Conservation (phyloP, 2,797 vertebrate species). For the Clarias platycephalus region DNA sequence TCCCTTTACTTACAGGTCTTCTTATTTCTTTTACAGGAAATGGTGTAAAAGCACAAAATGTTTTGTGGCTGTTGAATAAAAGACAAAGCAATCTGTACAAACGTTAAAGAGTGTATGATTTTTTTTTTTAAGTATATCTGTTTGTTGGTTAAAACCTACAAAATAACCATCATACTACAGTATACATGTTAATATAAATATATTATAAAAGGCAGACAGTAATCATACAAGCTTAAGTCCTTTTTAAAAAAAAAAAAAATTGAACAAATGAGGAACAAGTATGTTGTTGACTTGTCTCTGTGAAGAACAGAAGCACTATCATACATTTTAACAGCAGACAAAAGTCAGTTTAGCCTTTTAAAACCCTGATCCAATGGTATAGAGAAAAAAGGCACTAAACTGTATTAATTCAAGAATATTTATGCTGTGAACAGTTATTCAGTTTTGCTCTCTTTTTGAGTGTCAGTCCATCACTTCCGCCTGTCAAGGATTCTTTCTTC, state of each 20-base stretch:
- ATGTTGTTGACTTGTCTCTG: neutral
- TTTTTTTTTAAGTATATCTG: neutral
- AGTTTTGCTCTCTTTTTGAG: neutral
- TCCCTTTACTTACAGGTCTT: slow-evolving; percentile 11
- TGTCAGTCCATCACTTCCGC: neutral
- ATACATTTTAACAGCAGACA: neutral
- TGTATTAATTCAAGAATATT: neutral
- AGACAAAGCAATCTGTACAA: slow-evolving; percentile 22
- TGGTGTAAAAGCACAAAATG: slow-evolving; percentile 15
- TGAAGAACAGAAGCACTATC: slow-evolving; percentile 8
- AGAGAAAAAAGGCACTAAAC: neutral
- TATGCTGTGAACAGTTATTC: neutral
- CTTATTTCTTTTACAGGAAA: slow-evolving; percentile 37
- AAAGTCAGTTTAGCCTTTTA: slow-evolving; percentile 16
- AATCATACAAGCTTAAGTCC: neutral
- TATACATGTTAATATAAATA: neutral
- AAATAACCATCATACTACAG: neutral
- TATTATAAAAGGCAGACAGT: neutral
- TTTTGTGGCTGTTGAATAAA: slow-evolving; percentile 21
- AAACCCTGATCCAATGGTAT: neutral
- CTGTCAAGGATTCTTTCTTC: neutral
- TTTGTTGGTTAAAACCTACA: neutral
- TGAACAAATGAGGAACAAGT: slow-evolving; percentile 20
- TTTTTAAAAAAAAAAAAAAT: neutral
- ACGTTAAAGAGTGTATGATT: neutral